Percentiles rank a stretch among this genome's conserved stretches.
Conservation (phyloP, 1,140 invertebrate genomes). For the Camponotus floridanus region DNA sequence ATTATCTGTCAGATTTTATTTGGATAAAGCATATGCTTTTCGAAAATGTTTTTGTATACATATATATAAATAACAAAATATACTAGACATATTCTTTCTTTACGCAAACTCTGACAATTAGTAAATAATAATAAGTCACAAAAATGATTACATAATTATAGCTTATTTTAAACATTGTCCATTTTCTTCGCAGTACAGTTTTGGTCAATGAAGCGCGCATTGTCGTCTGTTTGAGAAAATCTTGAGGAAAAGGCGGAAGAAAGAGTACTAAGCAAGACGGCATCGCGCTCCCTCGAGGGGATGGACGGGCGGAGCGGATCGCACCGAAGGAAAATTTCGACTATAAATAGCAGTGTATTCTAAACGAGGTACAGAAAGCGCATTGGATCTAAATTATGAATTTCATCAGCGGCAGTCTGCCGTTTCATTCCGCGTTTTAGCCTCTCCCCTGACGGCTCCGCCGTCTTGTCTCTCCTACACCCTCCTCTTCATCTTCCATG, state of each 20-base stretch:
- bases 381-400: constrained; percentile 87
- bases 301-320: constrained; percentile 64
- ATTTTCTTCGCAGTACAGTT: not conserved
- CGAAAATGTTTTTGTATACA: not conserved
- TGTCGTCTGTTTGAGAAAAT: constrained; percentile 19
- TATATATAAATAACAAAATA: no score
- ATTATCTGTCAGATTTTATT: not conserved
- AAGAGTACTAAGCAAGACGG: constrained; percentile 20
- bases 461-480: constrained; percentile 60
- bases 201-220: constrained; percentile 5
- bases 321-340: constrained; percentile 85
- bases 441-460: constrained; percentile 74
- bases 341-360: constrained; percentile 87
- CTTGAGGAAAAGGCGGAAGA: not conserved
- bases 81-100: no score
- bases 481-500: constrained; percentile 65
- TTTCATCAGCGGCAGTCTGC: constrained; percentile 86
- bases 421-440: constrained; percentile 86
- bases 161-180: not conserved
- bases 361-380: constrained; percentile 86
- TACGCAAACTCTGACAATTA: no score
- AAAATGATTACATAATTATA: no score
- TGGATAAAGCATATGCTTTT: not conserved
- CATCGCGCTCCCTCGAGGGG: constrained; percentile 47
- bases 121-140: no score